Percentiles rank a stretch among this genome's conserved stretches.
Conservation (phyloP, 2,113 vertebrate genomes). For the Odontophorus gujanensis region DNA sequence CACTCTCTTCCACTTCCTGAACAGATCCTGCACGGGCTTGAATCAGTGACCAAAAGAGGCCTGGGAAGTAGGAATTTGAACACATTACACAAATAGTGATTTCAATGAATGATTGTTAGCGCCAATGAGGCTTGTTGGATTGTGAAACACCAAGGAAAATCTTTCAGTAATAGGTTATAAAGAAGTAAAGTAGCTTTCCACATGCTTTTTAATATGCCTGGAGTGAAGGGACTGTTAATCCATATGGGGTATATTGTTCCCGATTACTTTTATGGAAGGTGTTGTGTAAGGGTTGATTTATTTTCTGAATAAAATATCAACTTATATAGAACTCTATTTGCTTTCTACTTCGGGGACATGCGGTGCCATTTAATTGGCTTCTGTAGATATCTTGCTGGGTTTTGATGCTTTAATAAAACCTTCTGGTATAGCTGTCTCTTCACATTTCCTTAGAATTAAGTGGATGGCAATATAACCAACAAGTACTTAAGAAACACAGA, state of each 20-base stretch:
- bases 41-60: background rate
- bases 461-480: background rate
- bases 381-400: background rate
- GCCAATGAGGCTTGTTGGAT: fast-evolving
- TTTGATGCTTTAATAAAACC: slow-evolving; percentile 51
- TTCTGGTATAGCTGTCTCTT: slow-evolving; percentile 37
- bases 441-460: slow-evolving; percentile 30
- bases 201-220: background rate
- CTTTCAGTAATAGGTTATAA: background rate
- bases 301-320: slow-evolving; percentile 34
- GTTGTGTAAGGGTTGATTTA: slow-evolving; percentile 14
- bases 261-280: background rate
- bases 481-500: background rate
- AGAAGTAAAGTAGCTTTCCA: background rate
- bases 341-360: slow-evolving; percentile 21
- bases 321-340: background rate
- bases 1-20: background rate
- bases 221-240: background rate
- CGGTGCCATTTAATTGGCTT: slow-evolving; percentile 39
- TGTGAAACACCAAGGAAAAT: background rate
- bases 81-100: background rate
- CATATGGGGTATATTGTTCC: background rate
- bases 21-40: background rate
- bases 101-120: background rate
- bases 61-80: background rate